Base-by-base conservation (phyloP, 2,113 vertebrate species). In the Panurus biarmicus region DNA sequence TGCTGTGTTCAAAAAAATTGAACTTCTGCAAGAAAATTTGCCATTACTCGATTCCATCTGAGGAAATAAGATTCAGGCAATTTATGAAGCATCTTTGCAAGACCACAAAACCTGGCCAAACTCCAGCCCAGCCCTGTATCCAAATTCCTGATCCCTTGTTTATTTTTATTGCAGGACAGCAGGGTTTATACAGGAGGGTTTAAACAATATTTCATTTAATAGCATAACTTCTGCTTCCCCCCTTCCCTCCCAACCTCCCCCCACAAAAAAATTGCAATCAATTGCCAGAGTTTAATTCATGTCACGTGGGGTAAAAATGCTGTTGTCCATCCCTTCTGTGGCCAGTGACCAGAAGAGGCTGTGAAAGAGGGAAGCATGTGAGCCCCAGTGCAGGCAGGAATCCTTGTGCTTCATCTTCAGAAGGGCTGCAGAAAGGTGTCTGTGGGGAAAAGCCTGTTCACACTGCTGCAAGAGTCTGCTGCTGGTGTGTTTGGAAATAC, bases 331-430 rank as follows among this genome's bases (percentile, higher is more conserved):
- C 48, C 25, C 33, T 45, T 71, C 28, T 62, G 24, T 62, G 62
- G 38, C 23, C 23, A 47, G 9, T 25, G n/a, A 69, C 10, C 40
- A 85, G 50, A 77, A 48, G 19, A 70, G 40, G 7, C 23, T 40
- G 4, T 8, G 6, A 24, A 19, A 47, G 40, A 58, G 26, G 5
- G 19, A 35, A 74, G 23, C 0, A 0, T 57, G 26, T 72, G 36
- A 80, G 44, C 24, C 58, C 25, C 33, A 23, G 40, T 47, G 19
- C 48, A 71, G 66, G 36, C 62, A 74, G 44, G 44, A 64, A 35
- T 60, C 79, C 53, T 47, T 74, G 18, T 20, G 5, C 9, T 61
- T 78, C 33, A 31, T 38, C n/a, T 80, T 54, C 21, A 65, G 47
- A 87, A 62, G 48, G 23, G 6, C 36, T 74, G 14, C 1, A 2